These are phyloP conservation scores for Drosophila lacertosa DNA, from an alignment of 1,140 invertebrate genomes.

Conservation along the genomic window DNA sequence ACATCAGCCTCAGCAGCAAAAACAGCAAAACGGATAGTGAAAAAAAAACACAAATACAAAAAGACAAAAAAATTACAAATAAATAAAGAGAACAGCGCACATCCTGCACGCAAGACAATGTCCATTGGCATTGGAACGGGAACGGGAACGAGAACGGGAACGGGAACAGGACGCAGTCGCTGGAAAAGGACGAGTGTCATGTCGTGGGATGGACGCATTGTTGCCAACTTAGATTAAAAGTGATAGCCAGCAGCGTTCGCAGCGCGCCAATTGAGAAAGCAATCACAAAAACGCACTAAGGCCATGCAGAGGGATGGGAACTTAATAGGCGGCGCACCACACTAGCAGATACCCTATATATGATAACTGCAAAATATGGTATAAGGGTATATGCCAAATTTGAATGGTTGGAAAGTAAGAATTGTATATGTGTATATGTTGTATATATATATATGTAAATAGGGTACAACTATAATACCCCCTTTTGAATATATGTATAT, in stretches of 20 bases:
- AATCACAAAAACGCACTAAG: constrained; percentile 55
- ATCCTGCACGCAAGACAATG: constrained; percentile 36
- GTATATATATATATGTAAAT: too few species aligned
- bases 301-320: constrained; percentile 18
- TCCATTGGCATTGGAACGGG: background rate
- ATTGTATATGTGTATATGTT: too few species aligned
- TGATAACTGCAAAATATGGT: too few species aligned
- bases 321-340: background rate
- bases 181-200: background rate
- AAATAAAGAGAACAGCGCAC: constrained; percentile 38
- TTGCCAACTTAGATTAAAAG: constrained; percentile 73
- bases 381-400: too few species aligned
- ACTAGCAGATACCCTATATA: background rate
- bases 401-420: too few species aligned
- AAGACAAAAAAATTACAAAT: constrained; percentile 27
- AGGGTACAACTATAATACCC: too few species aligned
- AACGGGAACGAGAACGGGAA: too few species aligned
- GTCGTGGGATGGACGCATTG: constrained; percentile 39
- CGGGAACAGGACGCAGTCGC: background rate
- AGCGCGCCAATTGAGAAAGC: constrained; percentile 67
- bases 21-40: background rate
- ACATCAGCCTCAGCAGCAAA: background rate
- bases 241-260: constrained; percentile 62
- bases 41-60: constrained; percentile 12
- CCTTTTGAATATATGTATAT: background rate